Conservation (phyloP, 2,113 vertebrate species). For the Scopus umbretta region DNA sequence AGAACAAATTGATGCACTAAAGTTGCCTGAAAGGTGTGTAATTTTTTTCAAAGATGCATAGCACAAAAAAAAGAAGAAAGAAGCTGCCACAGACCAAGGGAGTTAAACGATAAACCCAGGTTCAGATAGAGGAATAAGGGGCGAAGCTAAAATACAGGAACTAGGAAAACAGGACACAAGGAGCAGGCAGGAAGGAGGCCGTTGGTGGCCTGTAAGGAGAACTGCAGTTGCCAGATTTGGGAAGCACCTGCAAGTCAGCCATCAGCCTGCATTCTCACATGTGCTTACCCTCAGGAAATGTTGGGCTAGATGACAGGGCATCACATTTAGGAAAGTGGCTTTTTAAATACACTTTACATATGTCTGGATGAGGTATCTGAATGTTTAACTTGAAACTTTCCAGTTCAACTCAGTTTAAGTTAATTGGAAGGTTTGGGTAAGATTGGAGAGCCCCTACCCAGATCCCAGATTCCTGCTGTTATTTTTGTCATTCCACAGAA, state of each 20-base stretch:
- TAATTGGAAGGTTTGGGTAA: neutral
- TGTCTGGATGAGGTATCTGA: neutral
- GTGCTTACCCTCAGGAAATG: fast-evolving
- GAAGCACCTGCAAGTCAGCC: neutral
- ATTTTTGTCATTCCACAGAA: neutral
- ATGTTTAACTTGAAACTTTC: too few relatives aligned
- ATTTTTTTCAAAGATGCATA: neutral
- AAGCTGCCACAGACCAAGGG: neutral
- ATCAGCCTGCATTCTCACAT: neutral
- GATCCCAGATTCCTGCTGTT: neutral
- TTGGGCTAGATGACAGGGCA: neutral
- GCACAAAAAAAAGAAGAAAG: neutral
- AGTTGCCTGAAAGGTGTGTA: neutral
- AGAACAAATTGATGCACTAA: neutral
- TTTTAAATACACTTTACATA: neutral
- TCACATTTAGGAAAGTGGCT: neutral
- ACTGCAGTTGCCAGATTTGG: neutral
- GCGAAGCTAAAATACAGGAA: neutral
- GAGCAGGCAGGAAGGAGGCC: neutral
- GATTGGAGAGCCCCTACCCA: neutral
- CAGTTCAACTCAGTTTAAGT: too few relatives aligned
- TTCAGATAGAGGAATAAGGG: neutral
- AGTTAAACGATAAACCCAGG: neutral
- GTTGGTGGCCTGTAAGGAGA: neutral
- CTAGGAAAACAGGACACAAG: neutral